Evolutionary conservation across 2,113 vertebrate species (phyloP), one percentile per base, ranked within the genome.

Genomic region (Sinosuthora webbiana): DNA sequence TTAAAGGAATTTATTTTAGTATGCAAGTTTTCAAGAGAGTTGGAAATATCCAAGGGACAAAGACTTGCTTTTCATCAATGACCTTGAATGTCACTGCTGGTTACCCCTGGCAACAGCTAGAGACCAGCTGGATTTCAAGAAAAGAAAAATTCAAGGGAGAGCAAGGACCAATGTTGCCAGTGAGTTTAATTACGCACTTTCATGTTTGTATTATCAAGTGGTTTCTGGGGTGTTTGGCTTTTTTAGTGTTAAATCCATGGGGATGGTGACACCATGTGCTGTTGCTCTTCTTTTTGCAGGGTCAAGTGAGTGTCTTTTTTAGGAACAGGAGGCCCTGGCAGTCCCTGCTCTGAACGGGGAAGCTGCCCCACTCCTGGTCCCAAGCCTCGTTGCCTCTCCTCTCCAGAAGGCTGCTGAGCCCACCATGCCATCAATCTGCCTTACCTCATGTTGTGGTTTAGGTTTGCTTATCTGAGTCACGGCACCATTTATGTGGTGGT

Each of bases 191-290:
- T 81, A 52, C 20, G 62, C 71, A 73, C 52, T 83, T 65, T 47
- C 44, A 78, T 95, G 75, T 90, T 68, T 81, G 76, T 68, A 74
- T 73, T 87, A 95, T 75, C 88, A 93, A 94, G 65, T 69, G 65
- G 31, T 93, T 92, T 91, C 89, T 91, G 50, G 69, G 57, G 44
- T 76, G 67, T 39, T 83, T 81, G 45, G 5, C 10, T 76, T 73
- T 95, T 94, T 80, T 35, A 27, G 53, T 74, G 68, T 77, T 64
- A 44, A 76, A 89, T 81, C 83, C 86, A 69, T 59, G 45, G 45
- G n/a, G 82, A 80, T 41, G 57, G 75, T 18, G 76, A 67, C 22
- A 57, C 55, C 81, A 56, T 50, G 27, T 24, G 47, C 64, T 56
- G 16, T 24, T 73, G 67, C 68, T 70, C 87, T 3, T 87, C 56